Evolutionary conservation across 2,888 invertebrate genomes (phyloP).

Genomic region (Polydrusus tereticollis): DNA sequence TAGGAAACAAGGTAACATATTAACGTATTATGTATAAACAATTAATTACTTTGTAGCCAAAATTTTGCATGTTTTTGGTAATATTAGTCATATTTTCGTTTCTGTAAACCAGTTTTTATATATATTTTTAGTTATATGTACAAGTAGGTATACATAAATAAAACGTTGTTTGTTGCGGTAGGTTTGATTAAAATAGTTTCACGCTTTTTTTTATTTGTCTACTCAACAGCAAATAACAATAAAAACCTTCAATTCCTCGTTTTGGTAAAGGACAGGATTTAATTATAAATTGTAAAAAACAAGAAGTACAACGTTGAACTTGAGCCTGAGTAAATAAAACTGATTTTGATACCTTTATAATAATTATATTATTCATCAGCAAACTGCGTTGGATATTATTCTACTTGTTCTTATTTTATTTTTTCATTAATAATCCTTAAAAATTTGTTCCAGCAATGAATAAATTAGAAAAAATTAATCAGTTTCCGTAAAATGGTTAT

Average conservation of each 20-base stretch:
- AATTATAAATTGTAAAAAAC: constrained; percentile 35
- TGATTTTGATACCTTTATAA: constrained; percentile 16
- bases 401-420: constrained; percentile 31
- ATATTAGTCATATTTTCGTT: too few relatives aligned
- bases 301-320: constrained; percentile 32
- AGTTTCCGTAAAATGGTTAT: constrained; percentile 43
- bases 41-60: too few relatives aligned
- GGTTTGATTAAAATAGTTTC: constrained; percentile 33
- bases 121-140: too few relatives aligned
- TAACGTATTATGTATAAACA: too few relatives aligned
- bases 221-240: constrained; percentile 25
- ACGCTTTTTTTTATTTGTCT: constrained; percentile 21
- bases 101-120: too few relatives aligned
- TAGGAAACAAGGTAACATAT: too few relatives aligned
- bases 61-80: too few relatives aligned
- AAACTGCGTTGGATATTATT: background rate
- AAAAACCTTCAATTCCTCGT: constrained; percentile 34
- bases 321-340: constrained; percentile 12
- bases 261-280: constrained; percentile 43
- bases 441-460: constrained; percentile 43
- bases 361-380: background rate
- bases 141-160: background rate
- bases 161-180: constrained; percentile 22
- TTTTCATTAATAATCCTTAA: constrained; percentile 21
- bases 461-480: constrained; percentile 40